phyloP scores from a whole-genome alignment of 92 coral and sea anemone genomes.

The Metridium senile region DNA sequence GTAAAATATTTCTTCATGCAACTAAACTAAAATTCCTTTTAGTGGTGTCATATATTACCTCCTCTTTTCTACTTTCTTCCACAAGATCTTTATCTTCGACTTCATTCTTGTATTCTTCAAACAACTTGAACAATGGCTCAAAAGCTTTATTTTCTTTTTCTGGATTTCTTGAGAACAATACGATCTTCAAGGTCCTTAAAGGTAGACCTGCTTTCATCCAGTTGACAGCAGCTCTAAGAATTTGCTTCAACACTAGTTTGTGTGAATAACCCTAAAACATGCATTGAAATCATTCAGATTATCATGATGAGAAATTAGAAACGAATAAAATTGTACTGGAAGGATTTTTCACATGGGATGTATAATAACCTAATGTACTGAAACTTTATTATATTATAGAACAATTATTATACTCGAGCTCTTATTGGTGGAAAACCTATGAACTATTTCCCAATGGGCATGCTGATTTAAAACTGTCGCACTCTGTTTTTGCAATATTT shows the following conservation, averaged over 20 bases:
- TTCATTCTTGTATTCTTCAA: slow-evolving; percentile 62
- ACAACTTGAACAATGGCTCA: slow-evolving; percentile 59
- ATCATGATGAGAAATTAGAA: not conserved
- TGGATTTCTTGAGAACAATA: slow-evolving; percentile 73
- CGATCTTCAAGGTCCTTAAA: slow-evolving; percentile 80
- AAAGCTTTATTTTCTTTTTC: slow-evolving; percentile 44
- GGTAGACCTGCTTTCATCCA: slow-evolving; percentile 95
- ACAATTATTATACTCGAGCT: too few relatives aligned
- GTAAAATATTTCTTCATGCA: too few relatives aligned
- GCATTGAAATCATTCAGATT: not conserved
- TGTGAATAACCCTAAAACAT: slow-evolving; percentile 70
- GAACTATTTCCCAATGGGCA: too few relatives aligned
- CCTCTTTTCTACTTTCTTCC: slow-evolving; percentile 9
- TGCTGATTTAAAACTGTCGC: too few relatives aligned
- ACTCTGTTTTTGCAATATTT: too few relatives aligned
- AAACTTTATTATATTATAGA: too few relatives aligned
- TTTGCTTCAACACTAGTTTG: slow-evolving; percentile 63
- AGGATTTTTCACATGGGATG: not conserved
- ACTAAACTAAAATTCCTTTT: too few relatives aligned
- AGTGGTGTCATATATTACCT: too few relatives aligned
- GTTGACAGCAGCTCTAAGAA: slow-evolving; percentile 81
- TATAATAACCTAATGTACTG: too few relatives aligned
- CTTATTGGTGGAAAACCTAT: too few relatives aligned
- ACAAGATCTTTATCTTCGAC: slow-evolving; percentile 56
- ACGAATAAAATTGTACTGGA: not conserved